Evolutionary conservation across 2,888 invertebrate species (phyloP).

Genomic region (Platycheirus albimanus): DNA sequence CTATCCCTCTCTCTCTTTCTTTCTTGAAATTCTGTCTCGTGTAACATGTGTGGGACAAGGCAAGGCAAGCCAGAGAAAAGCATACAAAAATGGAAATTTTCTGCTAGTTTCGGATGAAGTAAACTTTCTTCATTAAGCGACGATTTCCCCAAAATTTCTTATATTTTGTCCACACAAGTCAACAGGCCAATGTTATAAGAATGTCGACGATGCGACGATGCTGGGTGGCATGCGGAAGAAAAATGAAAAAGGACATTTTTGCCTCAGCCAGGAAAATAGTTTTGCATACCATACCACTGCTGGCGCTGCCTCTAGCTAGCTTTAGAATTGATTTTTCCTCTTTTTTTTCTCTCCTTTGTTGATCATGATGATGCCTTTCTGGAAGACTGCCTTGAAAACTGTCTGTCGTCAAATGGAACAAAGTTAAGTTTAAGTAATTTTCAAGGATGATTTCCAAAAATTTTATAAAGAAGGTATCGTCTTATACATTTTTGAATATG

Average conservation of each 20-base stretch:
- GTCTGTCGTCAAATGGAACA: conserved; percentile 43
- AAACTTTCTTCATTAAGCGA: conserved; percentile 71
- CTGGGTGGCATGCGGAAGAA: no score
- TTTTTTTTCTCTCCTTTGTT: background rate
- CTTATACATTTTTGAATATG: conserved; percentile 29
- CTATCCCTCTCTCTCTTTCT: background rate
- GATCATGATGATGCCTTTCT: conserved; percentile 1
- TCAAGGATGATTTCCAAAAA: conserved; percentile 40
- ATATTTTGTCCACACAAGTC: conserved; percentile 2
- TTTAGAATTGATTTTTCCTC: background rate
- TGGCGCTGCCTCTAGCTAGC: no score
- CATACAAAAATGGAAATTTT: conserved; percentile 35
- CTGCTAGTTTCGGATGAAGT: conserved; percentile 10
- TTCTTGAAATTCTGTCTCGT: background rate
- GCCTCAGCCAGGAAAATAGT: conserved; percentile 29
- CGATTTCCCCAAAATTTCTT: conserved; percentile 33
- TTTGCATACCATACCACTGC: conserved; percentile 20
- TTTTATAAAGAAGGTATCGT: conserved; percentile 19
- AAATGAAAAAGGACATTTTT: background rate
- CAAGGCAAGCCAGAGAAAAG: conserved; percentile 10
- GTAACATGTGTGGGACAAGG: background rate
- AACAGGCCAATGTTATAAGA: conserved; percentile 15
- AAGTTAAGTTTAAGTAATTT: conserved; percentile 56
- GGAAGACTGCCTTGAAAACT: background rate
- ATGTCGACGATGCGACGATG: background rate